Evolutionary conservation across 2,797 vertebrate genomes (phyloP).

Genomic region (Crocodylus rhombifer): DNA sequence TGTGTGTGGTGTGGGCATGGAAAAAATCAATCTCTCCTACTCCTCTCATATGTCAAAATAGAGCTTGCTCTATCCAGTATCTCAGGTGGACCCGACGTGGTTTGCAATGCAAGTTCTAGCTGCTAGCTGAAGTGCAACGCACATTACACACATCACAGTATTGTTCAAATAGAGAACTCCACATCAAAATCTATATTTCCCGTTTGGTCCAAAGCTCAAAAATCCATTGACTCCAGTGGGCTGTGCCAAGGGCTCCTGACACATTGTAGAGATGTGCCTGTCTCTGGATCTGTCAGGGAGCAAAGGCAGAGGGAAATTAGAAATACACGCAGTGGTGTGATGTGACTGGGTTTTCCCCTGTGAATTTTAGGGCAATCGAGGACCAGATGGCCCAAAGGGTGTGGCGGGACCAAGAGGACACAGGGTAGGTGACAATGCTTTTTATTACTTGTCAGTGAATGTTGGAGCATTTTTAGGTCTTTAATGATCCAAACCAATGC

Average conservation of each 20-base stretch:
- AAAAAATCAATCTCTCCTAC: background rate
- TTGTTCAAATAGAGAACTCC: background rate
- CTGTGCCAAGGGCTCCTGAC: background rate
- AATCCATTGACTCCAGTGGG: background rate
- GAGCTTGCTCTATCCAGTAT: background rate
- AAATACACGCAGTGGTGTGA: rapidly evolving
- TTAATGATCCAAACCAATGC: background rate
- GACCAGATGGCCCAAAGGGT: slow-evolving; percentile 85
- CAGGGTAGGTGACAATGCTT: slow-evolving; percentile 77
- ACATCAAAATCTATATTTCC: background rate
- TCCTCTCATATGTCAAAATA: background rate
- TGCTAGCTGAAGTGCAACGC: background rate
- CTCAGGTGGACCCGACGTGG: background rate
- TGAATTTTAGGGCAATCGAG: slow-evolving; percentile 85
- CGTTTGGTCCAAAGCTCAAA: background rate
- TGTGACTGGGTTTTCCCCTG: background rate
- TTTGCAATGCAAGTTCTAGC: background rate
- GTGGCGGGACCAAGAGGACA: slow-evolving; percentile 83
- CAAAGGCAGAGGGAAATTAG: rapidly evolving
- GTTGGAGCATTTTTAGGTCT: background rate
- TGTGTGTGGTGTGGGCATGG: no score
- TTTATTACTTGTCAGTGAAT: background rate
- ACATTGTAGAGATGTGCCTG: background rate
- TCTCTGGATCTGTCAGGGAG: no score
- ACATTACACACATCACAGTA: background rate